Conservation (phyloP, 1,140 invertebrate genomes). For the Lutraria rhynchaena region DNA sequence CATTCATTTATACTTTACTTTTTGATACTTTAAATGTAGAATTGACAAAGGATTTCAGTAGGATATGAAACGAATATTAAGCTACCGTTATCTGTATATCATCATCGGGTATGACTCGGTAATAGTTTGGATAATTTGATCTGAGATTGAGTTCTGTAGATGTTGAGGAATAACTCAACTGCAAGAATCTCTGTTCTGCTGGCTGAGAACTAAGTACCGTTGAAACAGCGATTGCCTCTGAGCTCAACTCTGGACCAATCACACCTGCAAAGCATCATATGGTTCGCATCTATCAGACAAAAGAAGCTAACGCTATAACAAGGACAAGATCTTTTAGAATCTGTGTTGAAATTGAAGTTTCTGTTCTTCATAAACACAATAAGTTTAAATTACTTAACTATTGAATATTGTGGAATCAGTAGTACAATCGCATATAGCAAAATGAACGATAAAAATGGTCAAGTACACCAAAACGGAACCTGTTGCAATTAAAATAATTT, state of each 20-base stretch:
- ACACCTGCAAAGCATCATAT: constrained; percentile 7
- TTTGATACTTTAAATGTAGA: too few relatives aligned
- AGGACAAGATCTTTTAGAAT: background rate
- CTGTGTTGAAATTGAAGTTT: background rate
- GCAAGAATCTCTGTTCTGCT: constrained; percentile 1
- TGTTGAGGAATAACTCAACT: constrained; percentile 24
- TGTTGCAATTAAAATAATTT: too few relatives aligned
- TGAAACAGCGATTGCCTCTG: constrained; percentile 15
- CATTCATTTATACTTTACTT: too few relatives aligned
- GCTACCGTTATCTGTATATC: constrained; percentile 19
- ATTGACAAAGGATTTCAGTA: too few relatives aligned
- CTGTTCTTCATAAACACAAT: background rate
- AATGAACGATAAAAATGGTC: background rate
- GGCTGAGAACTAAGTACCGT: constrained; percentile 14
- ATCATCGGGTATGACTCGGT: constrained; percentile 17
- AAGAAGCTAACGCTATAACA: too few relatives aligned
- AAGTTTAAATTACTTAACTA: background rate
- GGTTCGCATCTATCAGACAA: background rate
- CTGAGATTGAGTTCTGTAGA: constrained; percentile 15
- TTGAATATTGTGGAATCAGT: background rate
- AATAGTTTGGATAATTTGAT: constrained; percentile 30
- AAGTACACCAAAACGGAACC: too few relatives aligned
- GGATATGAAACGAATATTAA: background rate
- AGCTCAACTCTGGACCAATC: constrained; percentile 43
- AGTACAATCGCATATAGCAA: background rate